Evolutionary conservation across 2,888 invertebrate genomes (phyloP).

Genomic region (Mesorhabditis sp.): DNA sequence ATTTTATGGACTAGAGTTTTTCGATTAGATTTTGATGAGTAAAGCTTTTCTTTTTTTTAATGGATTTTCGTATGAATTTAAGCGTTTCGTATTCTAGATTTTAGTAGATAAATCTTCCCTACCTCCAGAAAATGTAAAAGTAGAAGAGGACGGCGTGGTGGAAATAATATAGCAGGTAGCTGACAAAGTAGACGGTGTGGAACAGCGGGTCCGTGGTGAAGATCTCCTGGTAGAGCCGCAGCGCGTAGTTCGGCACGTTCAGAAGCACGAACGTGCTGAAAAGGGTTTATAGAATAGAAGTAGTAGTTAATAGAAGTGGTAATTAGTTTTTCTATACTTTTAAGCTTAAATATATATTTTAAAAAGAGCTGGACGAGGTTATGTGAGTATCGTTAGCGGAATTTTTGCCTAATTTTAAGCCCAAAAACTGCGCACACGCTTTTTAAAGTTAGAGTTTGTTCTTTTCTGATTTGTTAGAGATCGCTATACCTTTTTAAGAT

Average conservation of each 20-base stretch:
- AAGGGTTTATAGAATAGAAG: not conserved
- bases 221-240: conserved; percentile 27
- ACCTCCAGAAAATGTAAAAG: conserved; percentile 56
- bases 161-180: conserved; percentile 50
- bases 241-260: conserved; percentile 53
- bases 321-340: no score
- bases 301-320: no score
- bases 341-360: no score
- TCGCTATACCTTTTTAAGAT: no score
- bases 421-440: no score
- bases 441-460: no score
- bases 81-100: not conserved
- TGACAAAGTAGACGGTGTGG: conserved; percentile 29
- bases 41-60: conserved; percentile 7
- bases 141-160: conserved; percentile 53
- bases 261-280: conserved; percentile 54
- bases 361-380: no score
- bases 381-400: no score
- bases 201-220: conserved; percentile 17
- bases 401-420: no score
- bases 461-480: no score
- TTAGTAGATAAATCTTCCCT: not conserved
- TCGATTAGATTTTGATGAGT: conserved; percentile 7
- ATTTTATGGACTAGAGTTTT: not conserved
- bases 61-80: not conserved